Evolutionary conservation across 2,113 vertebrate species (phyloP).

Genomic region (Takifugu flavidus): DNA sequence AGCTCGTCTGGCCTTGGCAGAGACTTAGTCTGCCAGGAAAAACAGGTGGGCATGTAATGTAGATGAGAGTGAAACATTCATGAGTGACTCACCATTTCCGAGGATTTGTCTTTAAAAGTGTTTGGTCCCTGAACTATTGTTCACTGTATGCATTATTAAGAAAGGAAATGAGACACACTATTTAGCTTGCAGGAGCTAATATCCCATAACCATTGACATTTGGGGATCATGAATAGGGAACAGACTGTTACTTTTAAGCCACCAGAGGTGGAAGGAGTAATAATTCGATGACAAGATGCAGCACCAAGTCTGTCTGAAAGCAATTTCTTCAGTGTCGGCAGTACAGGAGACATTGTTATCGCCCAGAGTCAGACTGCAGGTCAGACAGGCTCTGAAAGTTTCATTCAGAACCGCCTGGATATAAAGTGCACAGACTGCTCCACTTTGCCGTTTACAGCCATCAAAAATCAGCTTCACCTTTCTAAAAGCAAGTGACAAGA

Average conservation of each 20-base stretch:
- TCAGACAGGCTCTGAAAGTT: conserved; percentile 47
- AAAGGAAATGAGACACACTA: conserved; percentile 24
- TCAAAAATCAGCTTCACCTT: too few species aligned
- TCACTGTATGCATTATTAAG: conserved; percentile 24
- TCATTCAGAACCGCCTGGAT: conserved; percentile 12
- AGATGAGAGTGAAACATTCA: conserved; percentile 22
- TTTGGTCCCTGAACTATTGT: conserved; percentile 14
- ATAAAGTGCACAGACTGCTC: conserved; percentile 15
- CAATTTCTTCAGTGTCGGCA: conserved; percentile 9
- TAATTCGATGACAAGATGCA: conserved; percentile 64
- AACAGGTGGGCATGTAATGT: conserved; percentile 18
- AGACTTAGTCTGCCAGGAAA: conserved; percentile 30
- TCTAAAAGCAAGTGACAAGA: conserved; percentile 22
- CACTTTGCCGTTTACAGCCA: too few species aligned
- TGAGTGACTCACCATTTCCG: conserved; percentile 28
- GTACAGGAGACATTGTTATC: conserved; percentile 57
- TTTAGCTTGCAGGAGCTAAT: conserved; percentile 6
- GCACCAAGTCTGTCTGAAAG: conserved; percentile 36
- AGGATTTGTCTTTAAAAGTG: conserved; percentile 40
- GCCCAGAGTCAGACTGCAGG: conserved; percentile 32
- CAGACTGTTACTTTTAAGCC: conserved; percentile 29
- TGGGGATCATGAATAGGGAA: conserved; percentile 28
- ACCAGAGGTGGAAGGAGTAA: conserved; percentile 34
- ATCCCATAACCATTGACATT: conserved; percentile 34
- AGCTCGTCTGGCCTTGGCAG: conserved; percentile 40